A percentile compares a stretch with the other conserved stretches of the same genome.
Conservation (phyloP, 2,888 invertebrate species). For the Linnaemya vulpina region DNA sequence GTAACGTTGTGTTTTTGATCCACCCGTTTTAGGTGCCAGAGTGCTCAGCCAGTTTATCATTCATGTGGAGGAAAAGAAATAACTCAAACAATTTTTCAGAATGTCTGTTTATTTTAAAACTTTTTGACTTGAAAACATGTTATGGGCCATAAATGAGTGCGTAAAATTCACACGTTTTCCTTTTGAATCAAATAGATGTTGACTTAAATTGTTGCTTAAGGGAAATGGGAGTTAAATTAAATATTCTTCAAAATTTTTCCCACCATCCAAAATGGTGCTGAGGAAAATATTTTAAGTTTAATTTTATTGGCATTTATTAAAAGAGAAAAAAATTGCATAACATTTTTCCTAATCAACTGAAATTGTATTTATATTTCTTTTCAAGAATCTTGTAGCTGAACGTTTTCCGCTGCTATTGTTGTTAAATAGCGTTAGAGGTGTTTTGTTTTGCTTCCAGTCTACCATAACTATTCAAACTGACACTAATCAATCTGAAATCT, state of each 20-base stretch:
- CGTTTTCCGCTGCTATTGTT: slow-evolving; percentile 6
- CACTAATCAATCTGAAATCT: slow-evolving; percentile 81
- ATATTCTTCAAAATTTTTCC: slow-evolving; percentile 34
- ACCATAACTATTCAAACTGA: slow-evolving; percentile 70
- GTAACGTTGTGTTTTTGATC: neutral
- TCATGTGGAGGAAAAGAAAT: neutral
- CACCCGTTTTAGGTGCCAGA: neutral
- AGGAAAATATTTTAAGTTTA: too few relatives aligned
- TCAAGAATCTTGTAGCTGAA: slow-evolving; percentile 22
- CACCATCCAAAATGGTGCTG: slow-evolving; percentile 19
- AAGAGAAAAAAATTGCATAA: slow-evolving; percentile 46
- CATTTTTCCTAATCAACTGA: slow-evolving; percentile 65
- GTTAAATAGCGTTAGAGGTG: slow-evolving; percentile 51
- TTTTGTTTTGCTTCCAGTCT: slow-evolving; percentile 59
- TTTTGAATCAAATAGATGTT: neutral
- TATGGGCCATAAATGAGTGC: slow-evolving; percentile 51
- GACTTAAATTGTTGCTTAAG: neutral
- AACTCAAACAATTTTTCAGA: neutral
- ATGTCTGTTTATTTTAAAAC: slow-evolving; percentile 25
- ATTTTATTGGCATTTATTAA: slow-evolving; percentile 60
- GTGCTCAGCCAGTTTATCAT: neutral
- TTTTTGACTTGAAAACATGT: slow-evolving; percentile 37
- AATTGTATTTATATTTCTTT: slow-evolving; percentile 28
- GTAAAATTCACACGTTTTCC: slow-evolving; percentile 55
- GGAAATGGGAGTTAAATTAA: neutral